A percentile compares a stretch with the other conserved stretches of the same genome.
phyloP scores from a whole-genome alignment of 92 coral and sea anemone species.

The Umimayanthus kanabou region DNA sequence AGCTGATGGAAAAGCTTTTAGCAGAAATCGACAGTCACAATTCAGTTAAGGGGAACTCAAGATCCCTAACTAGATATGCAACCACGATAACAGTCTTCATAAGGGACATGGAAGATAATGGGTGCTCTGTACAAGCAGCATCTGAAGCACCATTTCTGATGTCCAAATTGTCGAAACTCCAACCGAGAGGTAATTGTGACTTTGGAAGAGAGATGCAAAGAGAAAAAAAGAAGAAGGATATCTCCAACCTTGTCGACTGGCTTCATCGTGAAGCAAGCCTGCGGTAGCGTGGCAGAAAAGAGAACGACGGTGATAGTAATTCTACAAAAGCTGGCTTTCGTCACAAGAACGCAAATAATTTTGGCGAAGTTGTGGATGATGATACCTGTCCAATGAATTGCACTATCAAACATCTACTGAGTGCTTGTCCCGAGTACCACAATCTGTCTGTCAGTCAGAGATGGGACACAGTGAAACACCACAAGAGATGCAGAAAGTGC shows the following conservation, averaged over 20 bases:
- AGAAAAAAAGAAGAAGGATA: background rate
- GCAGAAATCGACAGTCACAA: constrained; percentile 50
- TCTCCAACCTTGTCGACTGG: too few relatives aligned
- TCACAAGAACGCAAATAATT: too few relatives aligned
- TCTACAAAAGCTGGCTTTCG: too few relatives aligned
- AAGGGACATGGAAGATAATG: constrained; percentile 66
- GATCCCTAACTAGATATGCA: constrained; percentile 55
- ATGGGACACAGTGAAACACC: too few relatives aligned
- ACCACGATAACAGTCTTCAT: constrained; percentile 52
- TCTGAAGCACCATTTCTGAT: constrained; percentile 57
- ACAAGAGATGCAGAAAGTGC: constrained; percentile 45
- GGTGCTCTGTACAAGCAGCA: constrained; percentile 42
- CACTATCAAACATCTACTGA: constrained; percentile 27
- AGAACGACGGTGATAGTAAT: too few relatives aligned
- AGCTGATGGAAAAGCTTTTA: constrained; percentile 60
- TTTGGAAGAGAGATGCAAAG: constrained; percentile 67
- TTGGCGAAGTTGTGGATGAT: constrained; percentile 33
- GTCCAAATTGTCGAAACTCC: constrained; percentile 56
- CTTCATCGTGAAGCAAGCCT: too few relatives aligned
- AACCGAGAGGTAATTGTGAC: constrained; percentile 62
- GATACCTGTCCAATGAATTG: constrained; percentile 28
- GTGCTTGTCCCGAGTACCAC: constrained; percentile 27
- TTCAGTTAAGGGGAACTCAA: too few relatives aligned
- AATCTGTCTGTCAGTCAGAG: constrained; percentile 14
- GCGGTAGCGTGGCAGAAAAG: too few relatives aligned